Percentiles rank a stretch among this genome's conserved stretches.
Evolutionary conservation across 1,140 invertebrate genomes (phyloP).

Genomic region (Diachasma alloeum): DNA sequence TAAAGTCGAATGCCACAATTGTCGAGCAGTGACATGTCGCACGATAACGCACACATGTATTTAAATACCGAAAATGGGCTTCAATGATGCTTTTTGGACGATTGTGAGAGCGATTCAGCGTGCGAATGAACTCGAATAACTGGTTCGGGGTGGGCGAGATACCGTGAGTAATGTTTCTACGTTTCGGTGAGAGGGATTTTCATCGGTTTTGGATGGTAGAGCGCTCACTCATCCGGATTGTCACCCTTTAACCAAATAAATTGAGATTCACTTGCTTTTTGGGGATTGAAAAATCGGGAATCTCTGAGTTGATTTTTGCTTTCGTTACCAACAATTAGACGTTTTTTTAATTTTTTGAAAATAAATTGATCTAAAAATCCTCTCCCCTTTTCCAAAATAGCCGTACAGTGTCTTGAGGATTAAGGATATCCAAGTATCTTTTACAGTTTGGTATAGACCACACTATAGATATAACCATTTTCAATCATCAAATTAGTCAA

Average conservation of each 20-base stretch:
- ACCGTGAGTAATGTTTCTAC: conserved; percentile 61
- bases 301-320: too few species aligned
- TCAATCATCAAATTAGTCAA: too few species aligned
- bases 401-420: too few species aligned
- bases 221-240: conserved; percentile 11
- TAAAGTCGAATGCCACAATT: conserved; percentile 16
- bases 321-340: too few species aligned
- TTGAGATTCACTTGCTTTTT: background rate
- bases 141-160: conserved; percentile 49
- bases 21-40: conserved; percentile 11
- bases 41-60: background rate
- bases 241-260: conserved; percentile 3
- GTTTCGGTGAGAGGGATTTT: conserved; percentile 34
- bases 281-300: too few species aligned
- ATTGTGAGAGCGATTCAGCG: background rate
- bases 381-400: too few species aligned
- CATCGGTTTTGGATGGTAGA: conserved; percentile 27
- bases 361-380: too few species aligned
- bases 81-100: background rate
- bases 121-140: conserved; percentile 37
- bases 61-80: background rate
- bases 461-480: too few species aligned
- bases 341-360: too few species aligned
- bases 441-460: too few species aligned
- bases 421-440: too few species aligned